Evolutionary conservation across 2,888 invertebrate species (phyloP).

Genomic region (Ecliptopera silaceata): DNA sequence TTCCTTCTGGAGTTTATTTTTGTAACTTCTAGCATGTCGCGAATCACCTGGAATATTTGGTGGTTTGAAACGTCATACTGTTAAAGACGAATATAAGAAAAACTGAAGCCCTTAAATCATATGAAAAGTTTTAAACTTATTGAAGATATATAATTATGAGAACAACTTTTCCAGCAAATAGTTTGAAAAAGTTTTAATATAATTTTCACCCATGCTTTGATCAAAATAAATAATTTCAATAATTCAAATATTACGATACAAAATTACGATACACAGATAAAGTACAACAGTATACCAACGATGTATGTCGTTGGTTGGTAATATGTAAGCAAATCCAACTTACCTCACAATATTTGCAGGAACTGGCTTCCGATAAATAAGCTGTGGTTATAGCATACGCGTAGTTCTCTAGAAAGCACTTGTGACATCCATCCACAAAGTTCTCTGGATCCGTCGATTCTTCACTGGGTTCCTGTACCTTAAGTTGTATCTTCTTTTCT

Average conservation of each 20-base stretch:
- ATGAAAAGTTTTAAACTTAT: too few relatives aligned
- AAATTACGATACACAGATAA: too few relatives aligned
- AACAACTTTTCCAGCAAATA: too few relatives aligned
- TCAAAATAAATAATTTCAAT: too few relatives aligned
- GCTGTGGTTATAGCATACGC: slow-evolving; percentile 76
- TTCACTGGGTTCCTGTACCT: slow-evolving; percentile 67
- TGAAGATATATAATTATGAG: too few relatives aligned
- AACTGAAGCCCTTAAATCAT: too few relatives aligned
- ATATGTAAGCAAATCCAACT: too few relatives aligned
- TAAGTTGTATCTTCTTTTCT: slow-evolving; percentile 58
- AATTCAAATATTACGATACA: too few relatives aligned
- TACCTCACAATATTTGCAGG: slow-evolving; percentile 79
- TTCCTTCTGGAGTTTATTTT: slow-evolving; percentile 72
- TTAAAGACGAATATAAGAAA: too few relatives aligned
- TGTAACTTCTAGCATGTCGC: slow-evolving; percentile 73
- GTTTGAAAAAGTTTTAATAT: too few relatives aligned
- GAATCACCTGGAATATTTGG: slow-evolving; percentile 42
- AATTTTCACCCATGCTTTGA: too few relatives aligned
- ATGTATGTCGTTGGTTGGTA: too few relatives aligned
- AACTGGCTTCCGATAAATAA: slow-evolving; percentile 68
- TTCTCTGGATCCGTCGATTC: slow-evolving; percentile 72
- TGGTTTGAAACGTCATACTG: background rate
- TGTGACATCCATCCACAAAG: slow-evolving; percentile 74
- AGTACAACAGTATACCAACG: background rate
- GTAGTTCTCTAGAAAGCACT: slow-evolving; percentile 78